Conservation (phyloP, 2,888 invertebrate species). For the Sthenelais limicola region DNA sequence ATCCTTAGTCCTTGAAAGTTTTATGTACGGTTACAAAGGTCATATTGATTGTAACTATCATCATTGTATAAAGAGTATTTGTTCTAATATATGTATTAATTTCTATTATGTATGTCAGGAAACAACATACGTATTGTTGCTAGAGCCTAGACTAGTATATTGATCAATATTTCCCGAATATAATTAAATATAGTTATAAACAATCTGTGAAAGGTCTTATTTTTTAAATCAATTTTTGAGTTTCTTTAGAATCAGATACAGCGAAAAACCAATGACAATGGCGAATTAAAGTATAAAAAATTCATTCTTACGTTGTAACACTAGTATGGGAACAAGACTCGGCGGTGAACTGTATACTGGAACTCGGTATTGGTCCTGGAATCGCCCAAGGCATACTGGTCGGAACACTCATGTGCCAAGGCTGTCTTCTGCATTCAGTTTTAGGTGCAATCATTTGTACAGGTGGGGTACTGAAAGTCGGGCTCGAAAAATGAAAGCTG, state of each 20-base stretch:
- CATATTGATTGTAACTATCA: too few relatives aligned
- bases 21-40: too few relatives aligned
- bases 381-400: constrained; percentile 34
- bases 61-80: too few relatives aligned
- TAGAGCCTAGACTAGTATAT: background rate
- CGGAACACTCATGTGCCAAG: constrained; percentile 36
- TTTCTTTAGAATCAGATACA: background rate
- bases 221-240: background rate
- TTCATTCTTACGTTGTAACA: background rate
- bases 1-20: too few relatives aligned
- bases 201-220: background rate
- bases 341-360: constrained; percentile 30
- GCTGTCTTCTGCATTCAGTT: background rate
- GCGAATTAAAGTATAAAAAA: too few relatives aligned
- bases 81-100: too few relatives aligned
- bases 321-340: background rate
- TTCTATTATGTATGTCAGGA: too few relatives aligned
- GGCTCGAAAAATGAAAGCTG: constrained; percentile 11
- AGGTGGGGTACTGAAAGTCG: constrained; percentile 34
- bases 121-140: too few relatives aligned
- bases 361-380: background rate
- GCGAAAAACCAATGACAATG: too few relatives aligned
- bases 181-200: background rate
- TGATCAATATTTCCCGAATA: background rate
- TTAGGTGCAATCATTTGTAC: constrained; percentile 37